These are phyloP conservation scores for Kryptolebias marmoratus DNA, from an alignment of 2,113 vertebrate species.

Conservation along the genomic window DNA sequence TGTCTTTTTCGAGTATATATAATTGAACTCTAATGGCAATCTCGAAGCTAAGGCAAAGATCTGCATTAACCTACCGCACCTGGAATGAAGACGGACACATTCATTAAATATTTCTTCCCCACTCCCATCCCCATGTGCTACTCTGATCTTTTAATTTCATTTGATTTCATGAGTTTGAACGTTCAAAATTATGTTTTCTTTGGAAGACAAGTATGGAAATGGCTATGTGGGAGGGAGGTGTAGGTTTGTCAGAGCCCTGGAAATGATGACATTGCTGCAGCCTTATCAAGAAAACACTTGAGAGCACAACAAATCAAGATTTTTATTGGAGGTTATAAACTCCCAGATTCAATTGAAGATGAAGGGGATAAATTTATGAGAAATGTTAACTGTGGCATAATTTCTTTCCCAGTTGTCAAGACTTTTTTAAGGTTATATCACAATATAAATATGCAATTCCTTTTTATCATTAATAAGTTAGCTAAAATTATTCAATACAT, in stretches of 20 bases:
- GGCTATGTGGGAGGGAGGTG: slow-evolving; percentile 37
- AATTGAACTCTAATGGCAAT: slow-evolving; percentile 69
- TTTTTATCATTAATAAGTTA: slow-evolving; percentile 42
- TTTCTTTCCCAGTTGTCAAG: slow-evolving; percentile 70
- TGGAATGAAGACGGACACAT: slow-evolving; percentile 51
- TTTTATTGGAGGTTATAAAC: slow-evolving; percentile 84
- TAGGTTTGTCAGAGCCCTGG: slow-evolving; percentile 55
- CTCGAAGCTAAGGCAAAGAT: slow-evolving; percentile 53
- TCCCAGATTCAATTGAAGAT: slow-evolving; percentile 74
- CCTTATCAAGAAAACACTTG: slow-evolving; percentile 79
- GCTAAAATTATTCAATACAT: slow-evolving; percentile 28
- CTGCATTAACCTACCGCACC: slow-evolving; percentile 64
- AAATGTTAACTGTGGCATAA: slow-evolving; percentile 75
- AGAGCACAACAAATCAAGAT: slow-evolving; percentile 83
- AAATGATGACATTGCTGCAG: slow-evolving; percentile 73
- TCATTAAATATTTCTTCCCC: slow-evolving; percentile 61
- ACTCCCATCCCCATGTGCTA: slow-evolving; percentile 32
- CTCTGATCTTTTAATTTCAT: slow-evolving; percentile 62
- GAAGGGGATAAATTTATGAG: slow-evolving; percentile 81
- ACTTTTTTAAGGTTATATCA: slow-evolving; percentile 59
- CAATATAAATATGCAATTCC: slow-evolving; percentile 61
- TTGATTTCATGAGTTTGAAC: slow-evolving; percentile 57
- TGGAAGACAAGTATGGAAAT: slow-evolving; percentile 19
- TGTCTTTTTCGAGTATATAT: slow-evolving; percentile 52
- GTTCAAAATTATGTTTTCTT: slow-evolving; percentile 28